phyloP scores from a whole-genome alignment of 1,140 invertebrate genomes.

The Holotrichia oblita region DNA sequence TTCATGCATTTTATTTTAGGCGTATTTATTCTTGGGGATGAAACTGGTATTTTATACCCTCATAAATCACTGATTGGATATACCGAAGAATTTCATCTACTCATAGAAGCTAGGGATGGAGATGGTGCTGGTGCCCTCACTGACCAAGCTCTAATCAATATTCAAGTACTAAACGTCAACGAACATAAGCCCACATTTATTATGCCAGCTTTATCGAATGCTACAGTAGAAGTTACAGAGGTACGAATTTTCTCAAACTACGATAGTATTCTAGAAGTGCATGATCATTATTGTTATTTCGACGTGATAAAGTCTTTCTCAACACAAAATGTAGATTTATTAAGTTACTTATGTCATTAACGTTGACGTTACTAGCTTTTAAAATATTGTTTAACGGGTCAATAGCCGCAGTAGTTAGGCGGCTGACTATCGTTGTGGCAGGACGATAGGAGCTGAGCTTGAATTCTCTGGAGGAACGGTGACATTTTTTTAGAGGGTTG shows the following conservation, averaged over 20 bases:
- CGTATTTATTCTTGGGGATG: conserved; percentile 76
- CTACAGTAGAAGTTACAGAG: conserved; percentile 81
- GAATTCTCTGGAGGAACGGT: too few relatives aligned
- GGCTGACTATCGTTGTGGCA: too few relatives aligned
- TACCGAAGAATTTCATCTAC: conserved; percentile 71
- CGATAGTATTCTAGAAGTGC: not conserved
- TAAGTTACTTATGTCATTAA: too few relatives aligned
- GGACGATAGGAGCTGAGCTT: too few relatives aligned
- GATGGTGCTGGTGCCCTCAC: conserved; percentile 71
- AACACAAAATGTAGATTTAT: too few relatives aligned
- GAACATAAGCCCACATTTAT: conserved; percentile 85
- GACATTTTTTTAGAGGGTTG: too few relatives aligned
- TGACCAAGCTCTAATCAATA: conserved; percentile 77
- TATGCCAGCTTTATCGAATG: conserved; percentile 77
- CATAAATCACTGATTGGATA: conserved; percentile 73
- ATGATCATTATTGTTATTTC: too few relatives aligned
- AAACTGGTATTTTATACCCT: conserved; percentile 81
- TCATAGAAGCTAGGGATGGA: conserved; percentile 79
- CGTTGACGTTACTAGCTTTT: too few relatives aligned
- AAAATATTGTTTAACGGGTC: too few relatives aligned
- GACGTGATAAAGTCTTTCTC: too few relatives aligned
- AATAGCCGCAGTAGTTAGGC: too few relatives aligned
- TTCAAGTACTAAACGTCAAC: conserved; percentile 84
- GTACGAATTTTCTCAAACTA: conserved; percentile 60
- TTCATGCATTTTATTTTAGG: conserved; percentile 60